Evolutionary conservation across 2,888 invertebrate species (phyloP), one percentile per base, ranked within the genome.

Genomic region (Gastrophysa polygoni): DNA sequence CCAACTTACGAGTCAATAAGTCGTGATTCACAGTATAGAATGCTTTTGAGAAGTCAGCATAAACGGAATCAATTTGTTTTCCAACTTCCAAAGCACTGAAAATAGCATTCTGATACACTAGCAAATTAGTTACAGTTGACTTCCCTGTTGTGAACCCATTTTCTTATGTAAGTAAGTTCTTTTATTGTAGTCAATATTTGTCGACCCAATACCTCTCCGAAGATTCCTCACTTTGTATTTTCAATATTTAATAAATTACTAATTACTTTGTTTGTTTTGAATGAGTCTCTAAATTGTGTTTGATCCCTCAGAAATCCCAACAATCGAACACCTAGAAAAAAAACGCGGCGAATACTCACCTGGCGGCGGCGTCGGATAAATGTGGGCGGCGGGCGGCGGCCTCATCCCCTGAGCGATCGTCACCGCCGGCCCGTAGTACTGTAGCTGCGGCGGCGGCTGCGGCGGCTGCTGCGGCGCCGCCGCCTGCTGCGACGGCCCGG

Each of bases 351-450:
- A 49, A 16, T 18, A 58, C 57, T 57, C 66, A 68, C 70, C 70
- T 55, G 73, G 73, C 5, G 72, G 73, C 18, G 74, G 72, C 20
- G 71, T 66, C 7, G 69, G 66, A 56, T 73, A 73, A 57, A 73
- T 68, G 32, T 72, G 72, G 18, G 69, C 43, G 16, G 69, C 57
- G 3, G 66, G 67, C 8, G 24, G 24, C 24, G 29, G 66, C 44
- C 70, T 61, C 34, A 70, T 20, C 2, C 67, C 68, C 51, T 69
- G 72, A 1, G 70, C 70, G 17, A 73, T 68, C 2, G 72, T 67
- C 2, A 73, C 68, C 1, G 70, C 59, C 17, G 72, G 65, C 3
- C 71, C 71, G 48, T 71, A 72, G 57, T 73, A 74, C 66, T 72
- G 73, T 52, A 71, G 59, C 62, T 68, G 73, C 20, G 59, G 66